These are phyloP conservation scores for Metalampra italica DNA, from an alignment of 2,888 invertebrate species.

Conservation along the genomic window DNA sequence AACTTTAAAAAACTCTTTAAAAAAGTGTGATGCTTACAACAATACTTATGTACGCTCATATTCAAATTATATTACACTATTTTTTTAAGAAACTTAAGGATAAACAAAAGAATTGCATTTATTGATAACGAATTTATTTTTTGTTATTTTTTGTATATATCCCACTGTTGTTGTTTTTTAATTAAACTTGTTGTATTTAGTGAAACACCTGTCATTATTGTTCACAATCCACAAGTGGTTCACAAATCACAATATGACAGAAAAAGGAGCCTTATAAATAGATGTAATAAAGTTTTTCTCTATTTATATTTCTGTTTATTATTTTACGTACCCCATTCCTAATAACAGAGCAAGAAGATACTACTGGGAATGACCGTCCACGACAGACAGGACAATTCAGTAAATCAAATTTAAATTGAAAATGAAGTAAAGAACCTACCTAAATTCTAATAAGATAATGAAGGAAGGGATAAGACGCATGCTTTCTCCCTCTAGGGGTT, in stretches of 20 bases:
- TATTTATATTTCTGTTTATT: conserved; percentile 23
- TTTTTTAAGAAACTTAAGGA: conserved; percentile 33
- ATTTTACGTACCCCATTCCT: not conserved
- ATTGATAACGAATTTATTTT: conserved; percentile 75
- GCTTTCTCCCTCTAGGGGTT: no score
- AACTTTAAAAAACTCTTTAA: no score
- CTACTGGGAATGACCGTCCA: no score
- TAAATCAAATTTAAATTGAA: no score
- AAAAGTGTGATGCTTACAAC: not conserved
- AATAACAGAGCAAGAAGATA: no score
- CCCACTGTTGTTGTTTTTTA: conserved; percentile 41
- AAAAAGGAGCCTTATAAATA: conserved; percentile 43
- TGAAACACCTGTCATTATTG: conserved; percentile 32
- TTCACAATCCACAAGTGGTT: conserved; percentile 11
- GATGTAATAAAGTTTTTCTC: conserved; percentile 37
- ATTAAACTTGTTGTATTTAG: conserved; percentile 34
- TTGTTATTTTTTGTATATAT: conserved; percentile 44
- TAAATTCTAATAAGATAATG: no score
- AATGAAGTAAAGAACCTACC: no score
- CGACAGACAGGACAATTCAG: no score
- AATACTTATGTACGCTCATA: not conserved
- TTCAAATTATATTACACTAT: conserved; percentile 40
- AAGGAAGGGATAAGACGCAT: no score
- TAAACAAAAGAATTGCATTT: conserved; percentile 55
- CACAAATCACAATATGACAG: conserved; percentile 27